Evolutionary conservation across 2,888 invertebrate genomes (phyloP).

Genomic region (Agrotis puta): DNA sequence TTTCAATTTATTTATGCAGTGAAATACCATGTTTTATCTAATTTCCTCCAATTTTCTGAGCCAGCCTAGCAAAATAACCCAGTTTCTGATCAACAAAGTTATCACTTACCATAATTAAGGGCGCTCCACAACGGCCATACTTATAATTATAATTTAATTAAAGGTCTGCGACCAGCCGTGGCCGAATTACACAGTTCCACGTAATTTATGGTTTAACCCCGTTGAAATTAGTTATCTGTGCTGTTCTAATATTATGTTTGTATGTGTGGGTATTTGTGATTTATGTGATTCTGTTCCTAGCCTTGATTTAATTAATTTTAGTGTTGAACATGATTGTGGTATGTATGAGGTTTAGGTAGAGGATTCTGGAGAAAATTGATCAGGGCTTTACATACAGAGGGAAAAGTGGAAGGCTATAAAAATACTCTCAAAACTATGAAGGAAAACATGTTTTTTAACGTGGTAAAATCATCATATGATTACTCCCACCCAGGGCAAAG

Average conservation of each 20-base stretch:
- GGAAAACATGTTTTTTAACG: too few relatives aligned
- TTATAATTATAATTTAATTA: slow-evolving; percentile 44
- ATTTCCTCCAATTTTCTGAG: not conserved
- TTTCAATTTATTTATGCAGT: too few relatives aligned
- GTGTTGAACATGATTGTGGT: not conserved
- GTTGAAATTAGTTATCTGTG: slow-evolving; percentile 37
- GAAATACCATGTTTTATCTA: too few relatives aligned
- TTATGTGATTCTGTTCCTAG: not conserved
- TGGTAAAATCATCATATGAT: too few relatives aligned
- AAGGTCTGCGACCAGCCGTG: slow-evolving; percentile 34
- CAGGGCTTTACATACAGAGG: too few relatives aligned
- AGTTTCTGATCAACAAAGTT: slow-evolving; percentile 5
- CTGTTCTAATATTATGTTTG: slow-evolving; percentile 4
- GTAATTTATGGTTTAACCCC: slow-evolving; percentile 44
- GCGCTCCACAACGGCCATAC: slow-evolving; percentile 7
- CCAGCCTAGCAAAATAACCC: not conserved
- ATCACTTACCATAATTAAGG: slow-evolving; percentile 33
- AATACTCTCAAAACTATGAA: too few relatives aligned
- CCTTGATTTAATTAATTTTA: slow-evolving; percentile 20
- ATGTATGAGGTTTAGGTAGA: not conserved
- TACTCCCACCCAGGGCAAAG: too few relatives aligned
- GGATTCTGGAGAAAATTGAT: too few relatives aligned
- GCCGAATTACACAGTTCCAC: slow-evolving; percentile 36
- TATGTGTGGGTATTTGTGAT: slow-evolving; percentile 4
- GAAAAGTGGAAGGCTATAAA: too few relatives aligned